These are phyloP conservation scores for Pandemis heparana DNA, from an alignment of 2,888 invertebrate species.

Conservation along the genomic window DNA sequence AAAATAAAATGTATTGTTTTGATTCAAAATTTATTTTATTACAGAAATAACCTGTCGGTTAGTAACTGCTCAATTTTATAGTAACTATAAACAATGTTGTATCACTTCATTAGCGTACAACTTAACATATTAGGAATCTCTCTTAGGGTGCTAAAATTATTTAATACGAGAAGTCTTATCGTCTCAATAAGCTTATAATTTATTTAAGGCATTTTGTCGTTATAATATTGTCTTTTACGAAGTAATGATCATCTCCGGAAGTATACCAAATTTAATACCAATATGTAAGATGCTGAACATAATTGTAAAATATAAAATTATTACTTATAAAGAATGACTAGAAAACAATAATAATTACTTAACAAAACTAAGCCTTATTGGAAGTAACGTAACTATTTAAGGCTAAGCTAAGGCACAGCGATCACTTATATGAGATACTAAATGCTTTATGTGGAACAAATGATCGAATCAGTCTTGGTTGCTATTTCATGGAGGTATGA, in stretches of 20 bases:
- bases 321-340: slow-evolving; percentile 78
- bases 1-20: slow-evolving; percentile 20
- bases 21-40: slow-evolving; percentile 56
- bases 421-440: slow-evolving; percentile 72
- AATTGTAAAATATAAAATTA: slow-evolving; percentile 51
- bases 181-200: slow-evolving; percentile 64
- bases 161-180: slow-evolving; percentile 72
- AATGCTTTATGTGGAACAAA: slow-evolving; percentile 77
- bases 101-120: slow-evolving; percentile 55
- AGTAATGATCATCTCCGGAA: background rate
- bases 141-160: slow-evolving; percentile 76
- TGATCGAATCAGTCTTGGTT: slow-evolving; percentile 80
- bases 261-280: slow-evolving; percentile 5
- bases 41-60: slow-evolving; percentile 62
- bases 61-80: slow-evolving; percentile 57
- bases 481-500: slow-evolving; percentile 74
- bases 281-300: slow-evolving; percentile 15
- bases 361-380: slow-evolving; percentile 62
- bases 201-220: slow-evolving; percentile 8
- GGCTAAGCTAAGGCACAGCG: slow-evolving; percentile 81
- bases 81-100: slow-evolving; percentile 53
- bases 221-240: slow-evolving; percentile 13
- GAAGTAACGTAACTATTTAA: slow-evolving; percentile 67
- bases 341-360: slow-evolving; percentile 74
- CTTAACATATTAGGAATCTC: slow-evolving; percentile 83